A percentile compares a stretch with the other conserved stretches of the same genome.
Evolutionary conservation across 2,797 vertebrate species (phyloP).

Genomic region (Spinus olivaceus): DNA sequence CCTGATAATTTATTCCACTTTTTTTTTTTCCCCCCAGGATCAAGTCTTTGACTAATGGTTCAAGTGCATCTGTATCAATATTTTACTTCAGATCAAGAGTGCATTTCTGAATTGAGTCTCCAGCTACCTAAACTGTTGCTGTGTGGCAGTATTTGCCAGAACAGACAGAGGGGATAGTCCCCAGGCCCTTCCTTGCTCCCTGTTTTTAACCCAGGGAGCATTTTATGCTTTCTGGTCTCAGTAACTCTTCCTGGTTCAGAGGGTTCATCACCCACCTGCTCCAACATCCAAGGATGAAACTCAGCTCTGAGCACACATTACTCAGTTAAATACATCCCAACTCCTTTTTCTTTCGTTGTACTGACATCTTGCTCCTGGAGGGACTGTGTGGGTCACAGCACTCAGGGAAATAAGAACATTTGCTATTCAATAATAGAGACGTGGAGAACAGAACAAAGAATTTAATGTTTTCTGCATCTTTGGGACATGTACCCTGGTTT

Average conservation of each 20-base stretch:
- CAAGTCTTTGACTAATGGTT: not conserved
- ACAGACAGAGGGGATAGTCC: not conserved
- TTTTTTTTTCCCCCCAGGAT: not conserved
- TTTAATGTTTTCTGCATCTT: not conserved
- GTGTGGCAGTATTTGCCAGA: not conserved
- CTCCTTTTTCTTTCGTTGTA: not conserved
- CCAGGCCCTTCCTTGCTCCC: not conserved
- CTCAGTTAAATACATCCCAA: not conserved
- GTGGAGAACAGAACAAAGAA: not conserved
- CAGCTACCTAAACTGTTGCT: not conserved
- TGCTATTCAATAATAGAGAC: not conserved
- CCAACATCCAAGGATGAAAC: not conserved
- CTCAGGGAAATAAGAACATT: not conserved
- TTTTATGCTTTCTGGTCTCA: not conserved
- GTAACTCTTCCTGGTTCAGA: not conserved
- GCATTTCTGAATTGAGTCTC: not conserved
- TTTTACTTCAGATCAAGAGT: not conserved
- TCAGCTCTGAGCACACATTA: not conserved
- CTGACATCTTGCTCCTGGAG: not conserved
- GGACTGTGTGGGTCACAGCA: not conserved
- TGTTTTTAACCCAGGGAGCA: not conserved
- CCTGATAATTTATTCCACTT: not conserved
- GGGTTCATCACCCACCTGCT: not conserved
- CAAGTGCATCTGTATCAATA: not conserved
- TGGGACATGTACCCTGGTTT: not conserved